A percentile compares a stretch with the other conserved stretches of the same genome.
Conservation (phyloP, 2,797 vertebrate genomes). For the Xerus rutilus region DNA sequence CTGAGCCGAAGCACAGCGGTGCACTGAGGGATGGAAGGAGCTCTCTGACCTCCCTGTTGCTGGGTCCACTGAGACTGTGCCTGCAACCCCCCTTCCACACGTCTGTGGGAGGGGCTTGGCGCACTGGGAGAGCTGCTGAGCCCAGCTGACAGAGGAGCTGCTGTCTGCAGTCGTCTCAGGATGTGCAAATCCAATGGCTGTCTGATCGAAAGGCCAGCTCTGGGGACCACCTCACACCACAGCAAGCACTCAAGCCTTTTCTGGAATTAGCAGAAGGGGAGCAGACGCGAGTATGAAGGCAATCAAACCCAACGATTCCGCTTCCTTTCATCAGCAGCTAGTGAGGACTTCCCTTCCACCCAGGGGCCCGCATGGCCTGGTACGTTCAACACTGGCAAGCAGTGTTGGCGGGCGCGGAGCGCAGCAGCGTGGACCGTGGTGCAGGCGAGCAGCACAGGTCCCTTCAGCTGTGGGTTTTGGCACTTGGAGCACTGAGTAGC, state of each 20-base stretch:
- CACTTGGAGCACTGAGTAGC: background rate
- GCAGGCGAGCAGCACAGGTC: accelerated
- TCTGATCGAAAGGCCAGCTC: background rate
- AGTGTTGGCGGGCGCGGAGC: accelerated
- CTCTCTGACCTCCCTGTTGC: background rate
- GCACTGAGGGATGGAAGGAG: background rate
- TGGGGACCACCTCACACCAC: background rate
- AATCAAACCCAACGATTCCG: background rate
- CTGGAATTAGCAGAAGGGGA: background rate
- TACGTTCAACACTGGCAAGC: background rate
- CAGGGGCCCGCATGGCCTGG: too few relatives aligned
- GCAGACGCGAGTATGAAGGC: constrained; percentile 39
- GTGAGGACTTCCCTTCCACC: background rate
- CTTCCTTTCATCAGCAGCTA: background rate
- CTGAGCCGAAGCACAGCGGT: background rate
- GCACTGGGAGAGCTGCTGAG: background rate
- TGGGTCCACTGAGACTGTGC: background rate
- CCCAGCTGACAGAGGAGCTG: background rate
- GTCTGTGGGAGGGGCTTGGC: background rate
- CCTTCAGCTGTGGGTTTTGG: accelerated
- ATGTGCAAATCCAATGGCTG: background rate
- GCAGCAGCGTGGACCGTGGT: background rate
- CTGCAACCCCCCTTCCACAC: background rate
- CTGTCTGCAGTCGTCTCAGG: background rate
- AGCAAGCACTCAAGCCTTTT: background rate